phyloP scores from a whole-genome alignment of 1,140 invertebrate genomes.

The Phymorhynchus buccinoides region DNA sequence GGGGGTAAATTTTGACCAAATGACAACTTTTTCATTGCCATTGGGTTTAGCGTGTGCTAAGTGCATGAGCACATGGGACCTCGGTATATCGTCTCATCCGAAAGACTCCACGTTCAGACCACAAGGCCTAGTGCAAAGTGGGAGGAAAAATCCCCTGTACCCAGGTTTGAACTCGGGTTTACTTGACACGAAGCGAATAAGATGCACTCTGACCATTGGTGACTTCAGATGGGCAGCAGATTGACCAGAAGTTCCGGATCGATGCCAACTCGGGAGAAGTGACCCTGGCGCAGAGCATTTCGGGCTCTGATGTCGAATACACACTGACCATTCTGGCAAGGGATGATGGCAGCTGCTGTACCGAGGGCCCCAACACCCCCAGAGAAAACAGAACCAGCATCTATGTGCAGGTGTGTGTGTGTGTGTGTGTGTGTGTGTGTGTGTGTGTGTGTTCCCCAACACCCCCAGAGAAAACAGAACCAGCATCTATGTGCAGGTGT shows the following conservation, averaged over 20 bases:
- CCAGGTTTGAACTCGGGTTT: too few relatives aligned
- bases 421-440: background rate
- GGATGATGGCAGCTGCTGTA: slow-evolving; percentile 67
- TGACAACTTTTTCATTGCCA: too few relatives aligned
- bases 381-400: slow-evolving; percentile 46
- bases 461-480: slow-evolving; percentile 61
- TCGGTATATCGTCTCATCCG: too few relatives aligned
- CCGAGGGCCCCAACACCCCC: slow-evolving; percentile 42
- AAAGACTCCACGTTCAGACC: too few relatives aligned
- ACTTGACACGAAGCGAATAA: too few relatives aligned
- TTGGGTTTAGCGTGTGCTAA: too few relatives aligned
- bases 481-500: slow-evolving; percentile 30
- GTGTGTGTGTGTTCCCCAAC: slow-evolving; percentile 35
- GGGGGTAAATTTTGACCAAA: too few relatives aligned
- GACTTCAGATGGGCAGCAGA: background rate
- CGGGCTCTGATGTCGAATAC: slow-evolving; percentile 51
- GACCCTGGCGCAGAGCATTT: slow-evolving; percentile 48
- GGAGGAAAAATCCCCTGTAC: too few relatives aligned
- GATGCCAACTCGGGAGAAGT: slow-evolving; percentile 59
- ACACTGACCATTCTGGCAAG: slow-evolving; percentile 55
- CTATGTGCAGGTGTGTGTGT: slow-evolving; percentile 47
- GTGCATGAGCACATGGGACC: too few relatives aligned
- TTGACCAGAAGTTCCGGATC: slow-evolving; percentile 53
- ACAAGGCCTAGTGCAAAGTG: too few relatives aligned
- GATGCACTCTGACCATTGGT: too few relatives aligned